phyloP scores from a whole-genome alignment of 2,888 invertebrate genomes.

The Syrista parreyssii region DNA sequence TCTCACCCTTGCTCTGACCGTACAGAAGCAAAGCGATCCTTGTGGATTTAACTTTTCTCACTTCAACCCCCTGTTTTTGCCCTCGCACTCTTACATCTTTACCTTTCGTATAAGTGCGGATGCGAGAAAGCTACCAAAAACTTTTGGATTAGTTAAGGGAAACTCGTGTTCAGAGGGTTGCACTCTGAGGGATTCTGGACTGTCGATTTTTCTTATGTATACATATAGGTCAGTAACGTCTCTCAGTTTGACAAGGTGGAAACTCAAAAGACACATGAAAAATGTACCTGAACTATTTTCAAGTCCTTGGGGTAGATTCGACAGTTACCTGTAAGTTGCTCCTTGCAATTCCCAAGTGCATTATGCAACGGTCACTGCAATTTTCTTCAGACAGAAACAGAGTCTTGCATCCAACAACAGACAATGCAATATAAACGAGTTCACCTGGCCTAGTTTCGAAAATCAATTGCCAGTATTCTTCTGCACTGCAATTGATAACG shows the following conservation, averaged over 20 bases:
- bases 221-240: background rate
- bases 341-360: background rate
- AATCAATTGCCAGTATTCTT: too few species aligned
- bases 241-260: background rate
- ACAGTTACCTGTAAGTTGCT: background rate
- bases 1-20: background rate
- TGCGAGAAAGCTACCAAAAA: background rate
- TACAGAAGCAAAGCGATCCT: background rate
- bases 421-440: background rate
- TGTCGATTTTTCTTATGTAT: background rate
- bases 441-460: too few species aligned
- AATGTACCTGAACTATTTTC: background rate
- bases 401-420: background rate
- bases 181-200: background rate
- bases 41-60: background rate
- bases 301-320: background rate
- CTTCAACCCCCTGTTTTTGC: background rate
- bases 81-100: background rate
- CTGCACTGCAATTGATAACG: too few species aligned
- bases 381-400: background rate
- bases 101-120: background rate
- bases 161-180: background rate
- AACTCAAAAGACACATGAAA: background rate
- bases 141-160: background rate
- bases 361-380: constrained; percentile 1